These are phyloP conservation scores for Loripinus fragilis DNA, from an alignment of 2,888 invertebrate genomes.

Conservation along the genomic window DNA sequence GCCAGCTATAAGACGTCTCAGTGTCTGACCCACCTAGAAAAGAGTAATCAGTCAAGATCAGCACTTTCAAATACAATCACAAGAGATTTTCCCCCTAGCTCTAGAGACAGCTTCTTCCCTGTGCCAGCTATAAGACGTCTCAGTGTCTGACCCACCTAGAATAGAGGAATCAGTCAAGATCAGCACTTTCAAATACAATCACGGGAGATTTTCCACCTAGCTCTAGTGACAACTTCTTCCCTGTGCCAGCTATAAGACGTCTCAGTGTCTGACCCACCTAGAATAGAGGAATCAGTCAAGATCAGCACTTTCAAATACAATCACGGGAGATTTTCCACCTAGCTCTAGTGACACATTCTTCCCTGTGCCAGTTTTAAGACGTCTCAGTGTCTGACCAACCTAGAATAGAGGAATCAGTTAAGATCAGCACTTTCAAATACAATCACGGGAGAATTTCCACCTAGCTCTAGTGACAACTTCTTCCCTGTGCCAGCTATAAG, in stretches of 20 bases:
- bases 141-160: constrained; percentile 82
- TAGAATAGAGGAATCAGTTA: no score
- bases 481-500: constrained; percentile 82
- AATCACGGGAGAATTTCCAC: constrained; percentile 84
- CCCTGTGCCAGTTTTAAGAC: constrained; percentile 80
- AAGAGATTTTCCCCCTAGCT: constrained; percentile 84
- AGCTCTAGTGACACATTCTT: constrained; percentile 83
- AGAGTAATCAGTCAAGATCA: constrained; percentile 86
- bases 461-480: constrained; percentile 83
- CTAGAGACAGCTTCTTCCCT: constrained; percentile 83
- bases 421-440: constrained; percentile 86
- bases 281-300: no score
- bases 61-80: constrained; percentile 86
- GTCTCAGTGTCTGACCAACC: constrained; percentile 82
- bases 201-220: constrained; percentile 84
- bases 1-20: constrained; percentile 81
- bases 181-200: constrained; percentile 86
- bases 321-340: constrained; percentile 84
- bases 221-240: constrained; percentile 83
- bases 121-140: constrained; percentile 80
- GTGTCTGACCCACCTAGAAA: constrained; percentile 82
- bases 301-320: constrained; percentile 86
- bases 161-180: no score
- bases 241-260: constrained; percentile 80
- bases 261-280: constrained; percentile 82